These are phyloP conservation scores for Ptychochromis oligacanthus DNA, from an alignment of 2,113 vertebrate species.

Conservation along the genomic window DNA sequence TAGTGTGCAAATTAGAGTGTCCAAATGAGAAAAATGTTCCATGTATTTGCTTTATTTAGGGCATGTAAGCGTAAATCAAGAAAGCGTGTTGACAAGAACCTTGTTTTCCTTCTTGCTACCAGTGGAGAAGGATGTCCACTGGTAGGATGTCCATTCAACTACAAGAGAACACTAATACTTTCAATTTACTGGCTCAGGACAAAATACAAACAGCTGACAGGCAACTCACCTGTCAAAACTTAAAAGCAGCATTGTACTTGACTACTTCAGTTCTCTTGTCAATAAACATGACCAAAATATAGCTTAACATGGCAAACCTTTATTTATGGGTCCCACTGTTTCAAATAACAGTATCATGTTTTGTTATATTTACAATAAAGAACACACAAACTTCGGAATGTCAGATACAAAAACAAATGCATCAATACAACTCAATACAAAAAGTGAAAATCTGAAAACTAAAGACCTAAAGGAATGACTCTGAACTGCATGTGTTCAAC, in stretches of 20 bases:
- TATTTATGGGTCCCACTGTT: conserved; percentile 57
- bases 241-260: background rate
- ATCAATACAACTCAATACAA: conserved; percentile 60
- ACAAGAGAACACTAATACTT: background rate
- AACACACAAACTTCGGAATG: conserved; percentile 59
- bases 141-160: too few species aligned
- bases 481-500: conserved; percentile 8
- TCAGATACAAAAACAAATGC: conserved; percentile 70
- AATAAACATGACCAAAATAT: background rate
- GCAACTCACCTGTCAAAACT: background rate
- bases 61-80: background rate
- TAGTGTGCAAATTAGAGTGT: too few species aligned
- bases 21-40: background rate
- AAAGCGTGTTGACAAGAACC: background rate
- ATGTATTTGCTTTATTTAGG: background rate
- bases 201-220: background rate
- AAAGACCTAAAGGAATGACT: conserved; percentile 38
- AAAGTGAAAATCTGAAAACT: conserved; percentile 40
- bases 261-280: background rate
- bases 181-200: background rate
- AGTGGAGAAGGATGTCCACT: background rate
- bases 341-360: conserved; percentile 54
- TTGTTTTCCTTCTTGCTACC: background rate
- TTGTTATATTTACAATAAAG: conserved; percentile 62
- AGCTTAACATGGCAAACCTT: conserved; percentile 51